Conservation (phyloP, 1,140 invertebrate genomes). For the Heliconius hermathena region DNA sequence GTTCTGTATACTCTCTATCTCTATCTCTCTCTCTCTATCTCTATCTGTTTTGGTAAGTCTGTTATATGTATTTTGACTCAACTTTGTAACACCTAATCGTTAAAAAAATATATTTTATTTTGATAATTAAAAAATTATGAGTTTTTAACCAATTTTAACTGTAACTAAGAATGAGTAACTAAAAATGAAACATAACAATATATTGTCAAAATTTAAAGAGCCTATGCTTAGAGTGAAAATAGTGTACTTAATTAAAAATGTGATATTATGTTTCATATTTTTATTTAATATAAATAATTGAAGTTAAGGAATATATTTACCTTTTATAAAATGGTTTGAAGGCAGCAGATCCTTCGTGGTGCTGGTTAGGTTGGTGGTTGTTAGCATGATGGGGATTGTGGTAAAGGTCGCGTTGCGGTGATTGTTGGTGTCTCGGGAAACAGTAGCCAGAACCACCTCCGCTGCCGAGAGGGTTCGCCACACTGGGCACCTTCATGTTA, state of each 20-base stretch:
- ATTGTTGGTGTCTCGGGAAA: slow-evolving; percentile 81
- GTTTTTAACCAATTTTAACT: no score
- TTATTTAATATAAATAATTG: no score
- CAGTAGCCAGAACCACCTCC: slow-evolving; percentile 81
- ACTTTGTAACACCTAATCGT: not conserved
- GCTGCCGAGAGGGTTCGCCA: slow-evolving; percentile 83
- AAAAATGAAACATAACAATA: no score
- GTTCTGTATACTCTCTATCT: not conserved
- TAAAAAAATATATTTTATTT: no score
- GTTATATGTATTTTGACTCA: not conserved
- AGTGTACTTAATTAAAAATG: no score
- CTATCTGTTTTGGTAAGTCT: not conserved
- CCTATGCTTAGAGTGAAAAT: no score
- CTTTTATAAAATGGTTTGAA: slow-evolving; percentile 95
- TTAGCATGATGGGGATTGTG: slow-evolving; percentile 82
- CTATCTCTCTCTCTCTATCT: not conserved
- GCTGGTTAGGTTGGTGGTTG: slow-evolving; percentile 81
- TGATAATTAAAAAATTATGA: no score
- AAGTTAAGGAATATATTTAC: slow-evolving; percentile 78
- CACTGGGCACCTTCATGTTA: slow-evolving; percentile 93
- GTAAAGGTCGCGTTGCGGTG: slow-evolving; percentile 78
- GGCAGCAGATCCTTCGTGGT: slow-evolving; percentile 86
- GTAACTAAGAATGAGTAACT: no score
- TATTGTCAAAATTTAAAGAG: no score
- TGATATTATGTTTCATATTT: no score